Evolutionary conservation across 2,888 invertebrate species (phyloP).

Genomic region (Ichneumoninae sp.): DNA sequence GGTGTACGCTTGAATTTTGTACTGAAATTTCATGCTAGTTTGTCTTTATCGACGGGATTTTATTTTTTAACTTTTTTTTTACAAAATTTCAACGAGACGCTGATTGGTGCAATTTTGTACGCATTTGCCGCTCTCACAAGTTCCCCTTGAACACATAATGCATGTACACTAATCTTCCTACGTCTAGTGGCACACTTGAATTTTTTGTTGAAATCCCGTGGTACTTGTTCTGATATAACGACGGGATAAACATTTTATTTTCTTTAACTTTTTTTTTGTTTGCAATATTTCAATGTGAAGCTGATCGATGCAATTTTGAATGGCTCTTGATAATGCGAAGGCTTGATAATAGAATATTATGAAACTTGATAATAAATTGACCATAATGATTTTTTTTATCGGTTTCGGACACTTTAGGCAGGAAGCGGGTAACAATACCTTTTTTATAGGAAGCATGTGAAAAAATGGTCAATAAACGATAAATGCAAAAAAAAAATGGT

Average conservation of each 20-base stretch:
- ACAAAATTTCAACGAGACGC: too few relatives aligned
- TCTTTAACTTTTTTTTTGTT: too few relatives aligned
- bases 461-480: background rate
- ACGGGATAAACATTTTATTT: background rate
- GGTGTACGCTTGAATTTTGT: background rate
- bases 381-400: background rate
- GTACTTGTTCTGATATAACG: background rate
- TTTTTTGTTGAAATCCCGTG: background rate
- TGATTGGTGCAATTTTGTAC: too few relatives aligned
- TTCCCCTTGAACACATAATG: conserved; percentile 13
- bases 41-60: too few relatives aligned
- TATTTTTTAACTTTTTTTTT: too few relatives aligned
- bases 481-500: background rate
- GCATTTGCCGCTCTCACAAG: background rate
- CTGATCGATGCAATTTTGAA: too few relatives aligned
- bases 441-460: background rate
- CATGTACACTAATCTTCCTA: background rate
- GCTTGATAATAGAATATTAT: background rate
- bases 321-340: background rate
- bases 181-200: background rate
- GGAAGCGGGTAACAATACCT: background rate
- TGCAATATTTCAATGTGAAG: too few relatives aligned
- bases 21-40: too few relatives aligned
- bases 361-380: background rate
- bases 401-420: background rate